Base-by-base conservation (phyloP, 2,113 vertebrate genomes). In the Plecturocebus donacophilus region DNA sequence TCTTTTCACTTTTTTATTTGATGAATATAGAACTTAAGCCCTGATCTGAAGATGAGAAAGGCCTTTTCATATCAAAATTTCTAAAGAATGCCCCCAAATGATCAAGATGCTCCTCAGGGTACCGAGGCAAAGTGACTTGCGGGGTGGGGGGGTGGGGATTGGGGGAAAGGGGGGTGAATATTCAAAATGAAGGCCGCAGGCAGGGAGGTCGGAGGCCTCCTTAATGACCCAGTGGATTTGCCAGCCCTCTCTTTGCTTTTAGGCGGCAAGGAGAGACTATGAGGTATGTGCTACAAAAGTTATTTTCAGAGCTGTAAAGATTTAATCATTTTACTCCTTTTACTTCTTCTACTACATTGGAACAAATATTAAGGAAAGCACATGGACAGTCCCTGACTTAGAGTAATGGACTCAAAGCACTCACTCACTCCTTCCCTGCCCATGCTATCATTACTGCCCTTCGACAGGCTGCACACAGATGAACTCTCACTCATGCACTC, bases 221-320 rank as follows among this genome's bases (percentile, higher is more conserved):
- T 81, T 54, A 23, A 23, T 27, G 40, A 35, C 75, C 42, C 23
- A 27, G 52, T 16, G 35, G 85, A 47, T 75, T 86, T 83, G 82
- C 77, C 73, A 79, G 91, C 64, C 76, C 42, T 71, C 54, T 10
- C 64, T 90, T 61, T 92, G 85, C 91, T 96, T 95, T 94, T 70
- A 92, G 6, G 27, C 83, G 89, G 35, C 79, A 94, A 97, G 96
- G 91, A 80, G 68, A 91, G 82, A 95, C 75, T 68, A 75, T 93
- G 97, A 98, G 88, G 54, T 95, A 96, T 92, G 93, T 95, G 90
- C 77, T 89, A 47, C 70, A 70, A 87, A 94, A 95, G 92, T 94
- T 97, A 97, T 97, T 97, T 98, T 89, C 87, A 80, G 96, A 95
- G 92, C 92, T 97, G 92, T 96, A 93, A 91, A 91, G 87, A 96